Evolutionary conservation across 2,113 vertebrate genomes (phyloP).

Genomic region (Ornithorhynchus anatinus): DNA sequence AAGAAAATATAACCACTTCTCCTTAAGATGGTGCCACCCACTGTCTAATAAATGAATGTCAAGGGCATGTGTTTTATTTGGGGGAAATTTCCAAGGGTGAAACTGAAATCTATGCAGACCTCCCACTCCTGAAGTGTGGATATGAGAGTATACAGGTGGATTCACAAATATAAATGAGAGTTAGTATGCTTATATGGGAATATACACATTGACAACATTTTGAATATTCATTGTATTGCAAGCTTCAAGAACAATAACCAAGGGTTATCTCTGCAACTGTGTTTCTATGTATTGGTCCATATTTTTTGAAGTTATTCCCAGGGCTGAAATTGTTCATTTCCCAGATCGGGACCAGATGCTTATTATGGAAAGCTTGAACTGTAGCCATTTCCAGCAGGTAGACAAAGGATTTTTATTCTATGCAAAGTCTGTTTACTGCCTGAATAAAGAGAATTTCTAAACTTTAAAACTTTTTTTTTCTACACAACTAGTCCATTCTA

Average conservation of each 20-base stretch:
- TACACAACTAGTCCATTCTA: background rate
- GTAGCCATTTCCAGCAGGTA: background rate
- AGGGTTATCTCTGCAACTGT: constrained; percentile 48
- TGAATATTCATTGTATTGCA: background rate
- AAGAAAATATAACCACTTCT: constrained; percentile 59
- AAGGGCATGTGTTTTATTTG: constrained; percentile 29
- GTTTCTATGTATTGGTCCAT: constrained; percentile 38
- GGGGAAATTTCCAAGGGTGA: constrained; percentile 23
- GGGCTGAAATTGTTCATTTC: constrained; percentile 23
- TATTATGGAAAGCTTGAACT: constrained; percentile 27
- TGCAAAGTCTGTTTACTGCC: background rate
- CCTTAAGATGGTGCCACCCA: constrained; percentile 55
- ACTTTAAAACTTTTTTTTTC: constrained; percentile 4
- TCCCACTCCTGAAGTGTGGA: background rate
- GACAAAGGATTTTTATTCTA: constrained; percentile 7
- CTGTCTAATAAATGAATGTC: constrained; percentile 63
- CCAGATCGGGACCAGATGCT: constrained; percentile 14
- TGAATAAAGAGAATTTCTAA: background rate
- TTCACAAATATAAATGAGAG: background rate
- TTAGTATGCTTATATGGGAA: background rate
- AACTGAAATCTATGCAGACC: background rate
- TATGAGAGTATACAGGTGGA: background rate
- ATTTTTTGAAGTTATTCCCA: constrained; percentile 18
- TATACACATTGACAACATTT: background rate
- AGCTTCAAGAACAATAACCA: constrained; percentile 34